Evolutionary conservation across 1,140 invertebrate species (phyloP).

Genomic region (Chymomyza costata): DNA sequence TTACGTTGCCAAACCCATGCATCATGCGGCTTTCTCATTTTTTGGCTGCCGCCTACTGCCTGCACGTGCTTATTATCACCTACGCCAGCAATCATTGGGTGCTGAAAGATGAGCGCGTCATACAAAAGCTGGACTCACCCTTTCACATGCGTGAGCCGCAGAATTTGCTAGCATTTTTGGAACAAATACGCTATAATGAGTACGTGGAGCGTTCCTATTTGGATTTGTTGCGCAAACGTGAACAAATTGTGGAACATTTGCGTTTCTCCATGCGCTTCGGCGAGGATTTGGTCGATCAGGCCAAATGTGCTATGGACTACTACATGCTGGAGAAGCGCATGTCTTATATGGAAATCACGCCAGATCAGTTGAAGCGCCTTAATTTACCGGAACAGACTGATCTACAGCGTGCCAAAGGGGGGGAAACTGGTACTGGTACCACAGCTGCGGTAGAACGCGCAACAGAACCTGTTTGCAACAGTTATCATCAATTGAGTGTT

Average conservation of each 20-base stretch:
- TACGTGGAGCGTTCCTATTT: conserved; percentile 60
- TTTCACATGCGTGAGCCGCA: conserved; percentile 87
- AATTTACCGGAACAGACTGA: conserved; percentile 51
- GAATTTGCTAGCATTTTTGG: conserved; percentile 87
- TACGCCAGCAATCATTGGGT: conserved; percentile 66
- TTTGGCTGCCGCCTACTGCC: conserved; percentile 29
- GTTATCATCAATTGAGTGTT: conserved; percentile 67
- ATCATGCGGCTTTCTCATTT: conserved; percentile 41
- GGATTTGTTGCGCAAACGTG: conserved; percentile 55
- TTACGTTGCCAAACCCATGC: too few relatives aligned
- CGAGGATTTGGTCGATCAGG: conserved; percentile 64
- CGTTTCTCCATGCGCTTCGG: conserved; percentile 59
- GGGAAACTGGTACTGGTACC: conserved; percentile 6
- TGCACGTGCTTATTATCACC: conserved; percentile 28
- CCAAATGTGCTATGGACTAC: conserved; percentile 65
- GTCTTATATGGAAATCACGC: conserved; percentile 55
- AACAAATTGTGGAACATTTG: conserved; percentile 62
- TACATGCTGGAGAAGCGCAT: conserved; percentile 59
- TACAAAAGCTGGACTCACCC: conserved; percentile 81
- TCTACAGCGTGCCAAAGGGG: conserved; percentile 14
- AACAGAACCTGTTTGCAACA: conserved; percentile 81
- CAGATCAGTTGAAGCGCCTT: conserved; percentile 54
- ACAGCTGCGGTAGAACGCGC: conserved; percentile 5
- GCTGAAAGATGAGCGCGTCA: conserved; percentile 59
- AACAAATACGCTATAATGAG: conserved; percentile 81